Conservation (phyloP, 2,797 vertebrate genomes). For the Lutjanus campechanus region DNA sequence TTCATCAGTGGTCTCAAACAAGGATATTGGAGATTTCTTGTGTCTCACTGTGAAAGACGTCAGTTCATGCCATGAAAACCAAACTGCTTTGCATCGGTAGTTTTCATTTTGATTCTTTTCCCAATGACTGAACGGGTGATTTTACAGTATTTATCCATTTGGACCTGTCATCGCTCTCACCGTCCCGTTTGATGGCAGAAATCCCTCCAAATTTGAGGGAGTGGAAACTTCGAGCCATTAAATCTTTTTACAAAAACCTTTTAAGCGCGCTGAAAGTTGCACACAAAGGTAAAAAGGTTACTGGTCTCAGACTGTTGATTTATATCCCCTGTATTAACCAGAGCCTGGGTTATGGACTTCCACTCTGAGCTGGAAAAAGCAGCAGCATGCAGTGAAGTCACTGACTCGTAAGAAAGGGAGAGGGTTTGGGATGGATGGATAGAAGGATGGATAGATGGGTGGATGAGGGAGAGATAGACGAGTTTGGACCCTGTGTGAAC, state of each 20-base stretch:
- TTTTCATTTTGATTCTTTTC: constrained; percentile 45
- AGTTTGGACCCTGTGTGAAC: constrained; percentile 75
- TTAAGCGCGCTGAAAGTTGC: constrained; percentile 20
- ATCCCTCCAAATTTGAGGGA: constrained; percentile 35
- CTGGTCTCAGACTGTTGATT: constrained; percentile 61
- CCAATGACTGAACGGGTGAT: constrained; percentile 16
- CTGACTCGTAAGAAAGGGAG: constrained; percentile 49
- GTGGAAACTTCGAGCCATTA: constrained; percentile 57
- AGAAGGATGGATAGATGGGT: constrained; percentile 37
- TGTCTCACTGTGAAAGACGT: constrained; percentile 20
- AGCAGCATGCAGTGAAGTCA: constrained; percentile 66
- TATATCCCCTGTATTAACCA: constrained; percentile 48
- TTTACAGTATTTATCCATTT: constrained; percentile 35
- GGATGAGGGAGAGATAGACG: constrained; percentile 33
- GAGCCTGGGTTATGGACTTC: constrained; percentile 57
- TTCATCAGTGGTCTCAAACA: not conserved
- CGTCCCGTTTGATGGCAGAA: constrained; percentile 20
- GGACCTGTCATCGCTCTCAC: constrained; percentile 41
- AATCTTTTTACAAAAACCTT: constrained; percentile 31
- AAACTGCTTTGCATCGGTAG: constrained; percentile 26
- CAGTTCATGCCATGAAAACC: constrained; percentile 8
- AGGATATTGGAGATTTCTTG: not conserved
- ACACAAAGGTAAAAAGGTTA: constrained; percentile 65
- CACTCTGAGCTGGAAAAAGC: constrained; percentile 66
- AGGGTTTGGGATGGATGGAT: constrained; percentile 49